Base-by-base conservation (phyloP, 2,113 vertebrate genomes). In the Pimephales promelas region DNA sequence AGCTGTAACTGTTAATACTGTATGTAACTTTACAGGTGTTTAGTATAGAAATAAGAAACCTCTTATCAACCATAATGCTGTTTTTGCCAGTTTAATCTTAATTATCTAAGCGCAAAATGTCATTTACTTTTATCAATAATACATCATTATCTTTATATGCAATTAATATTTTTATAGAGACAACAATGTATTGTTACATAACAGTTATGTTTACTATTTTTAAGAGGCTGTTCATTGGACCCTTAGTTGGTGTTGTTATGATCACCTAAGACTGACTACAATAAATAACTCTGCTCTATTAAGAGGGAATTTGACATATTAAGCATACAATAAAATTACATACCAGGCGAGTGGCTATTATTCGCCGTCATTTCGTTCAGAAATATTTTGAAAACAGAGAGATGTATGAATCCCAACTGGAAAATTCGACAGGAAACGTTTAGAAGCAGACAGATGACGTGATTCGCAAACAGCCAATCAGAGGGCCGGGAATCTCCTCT, bases 371-470 rank as follows among this genome's bases (percentile, higher is more conserved):
- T 66, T 79, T 66, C 45, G 43, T 34, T 31, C 2, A 22, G 40
- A 31, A 7, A 31, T 14, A 28, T 57, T 24, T 18, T 47, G 76
- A 47, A 28, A 14, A 28, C 5, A 28, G 56, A 62, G 34, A 45
- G 40, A 20, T 26, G 59, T n/a, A 22, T 34, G 43, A 13, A 62
- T 79, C 57, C 76, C 56, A 45, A 47, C 45, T 47, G 40, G 13
- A 79, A 11, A 11, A 24, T n/a, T 56, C 28, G 36, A 49, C 59
- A 66, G 59, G 77, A 79, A 79, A 47, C 43, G 77, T 66, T 31
- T 13, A 47, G 77, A 26, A 59, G 49, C 57, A 62, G 36, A 26
- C 18, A 79, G 1, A 79, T 52, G 77, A 79, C 43, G 26, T 31
- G 36, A 49, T 11, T 14, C 10, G 9, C 13, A 5, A 16, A n/a